These are phyloP conservation scores for Nephrotoma guestfalica DNA, from an alignment of 2,888 invertebrate species.

Conservation along the genomic window DNA sequence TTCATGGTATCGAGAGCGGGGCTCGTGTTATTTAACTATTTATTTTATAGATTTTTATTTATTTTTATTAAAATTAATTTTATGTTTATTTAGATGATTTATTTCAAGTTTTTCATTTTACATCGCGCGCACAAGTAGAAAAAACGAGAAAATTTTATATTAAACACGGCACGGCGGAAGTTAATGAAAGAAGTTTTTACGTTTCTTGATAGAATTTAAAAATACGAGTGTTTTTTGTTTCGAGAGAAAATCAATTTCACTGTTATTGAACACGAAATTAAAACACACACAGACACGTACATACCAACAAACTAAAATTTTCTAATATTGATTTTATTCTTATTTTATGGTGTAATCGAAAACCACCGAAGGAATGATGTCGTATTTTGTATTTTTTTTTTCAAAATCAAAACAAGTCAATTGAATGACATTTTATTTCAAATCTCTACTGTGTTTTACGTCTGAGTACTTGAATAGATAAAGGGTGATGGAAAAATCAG, in stretches of 20 bases:
- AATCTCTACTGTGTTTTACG: background rate
- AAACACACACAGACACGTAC: background rate
- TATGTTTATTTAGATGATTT: background rate
- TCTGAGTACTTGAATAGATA: background rate
- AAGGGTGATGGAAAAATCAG: background rate
- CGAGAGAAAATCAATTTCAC: background rate
- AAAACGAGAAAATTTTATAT: background rate
- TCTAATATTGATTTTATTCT: background rate
- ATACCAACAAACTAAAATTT: background rate
- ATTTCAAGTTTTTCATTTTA: background rate
- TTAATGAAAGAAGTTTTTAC: background rate
- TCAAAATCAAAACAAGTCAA: background rate
- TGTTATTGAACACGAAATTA: background rate
- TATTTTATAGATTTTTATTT: background rate
- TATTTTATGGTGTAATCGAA: background rate
- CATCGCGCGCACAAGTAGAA: background rate
- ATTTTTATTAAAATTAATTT: background rate
- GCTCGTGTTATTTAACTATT: background rate
- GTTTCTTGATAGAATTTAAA: background rate
- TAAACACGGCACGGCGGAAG: background rate
- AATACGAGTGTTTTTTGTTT: background rate
- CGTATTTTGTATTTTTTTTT: background rate
- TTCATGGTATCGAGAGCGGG: background rate
- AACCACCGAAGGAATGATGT: background rate
- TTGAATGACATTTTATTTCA: background rate